phyloP scores from a whole-genome alignment of 2,797 vertebrate genomes.

The Chelon labrosus region DNA sequence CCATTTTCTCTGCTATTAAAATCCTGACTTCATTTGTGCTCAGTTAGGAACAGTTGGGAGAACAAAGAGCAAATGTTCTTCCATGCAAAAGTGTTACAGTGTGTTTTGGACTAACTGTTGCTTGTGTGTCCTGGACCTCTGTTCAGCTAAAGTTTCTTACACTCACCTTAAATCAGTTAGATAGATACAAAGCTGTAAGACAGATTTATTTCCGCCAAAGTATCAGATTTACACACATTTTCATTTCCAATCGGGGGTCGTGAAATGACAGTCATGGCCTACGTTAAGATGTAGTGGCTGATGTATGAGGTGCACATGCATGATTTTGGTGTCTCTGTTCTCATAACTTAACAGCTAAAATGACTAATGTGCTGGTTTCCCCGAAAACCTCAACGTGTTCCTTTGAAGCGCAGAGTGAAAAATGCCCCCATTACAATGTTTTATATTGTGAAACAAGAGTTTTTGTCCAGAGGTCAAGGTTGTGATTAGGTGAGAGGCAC shows the following conservation, averaged over 20 bases:
- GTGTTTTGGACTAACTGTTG: not conserved
- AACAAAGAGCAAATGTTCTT: not conserved
- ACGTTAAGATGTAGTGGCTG: constrained; percentile 16
- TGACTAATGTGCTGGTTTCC: constrained; percentile 47
- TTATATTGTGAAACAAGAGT: constrained; percentile 58
- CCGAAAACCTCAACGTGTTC: constrained; percentile 3
- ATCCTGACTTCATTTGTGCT: too few relatives aligned
- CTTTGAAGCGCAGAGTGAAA: constrained; percentile 69
- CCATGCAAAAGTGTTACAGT: not conserved
- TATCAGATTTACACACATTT: constrained; percentile 47
- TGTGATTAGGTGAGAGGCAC: constrained; percentile 67
- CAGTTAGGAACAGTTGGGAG: too few relatives aligned
- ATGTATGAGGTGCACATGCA: constrained; percentile 48
- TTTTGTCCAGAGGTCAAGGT: constrained; percentile 63
- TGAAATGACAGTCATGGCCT: constrained; percentile 43
- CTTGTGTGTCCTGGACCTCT: not conserved
- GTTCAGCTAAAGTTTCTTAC: not conserved
- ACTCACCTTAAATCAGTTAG: constrained; percentile 32
- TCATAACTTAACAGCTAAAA: constrained; percentile 35
- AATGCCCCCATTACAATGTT: constrained; percentile 64
- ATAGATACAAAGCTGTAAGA: constrained; percentile 23
- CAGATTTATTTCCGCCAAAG: constrained; percentile 35
- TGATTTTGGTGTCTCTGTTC: constrained; percentile 35
- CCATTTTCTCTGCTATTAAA: too few relatives aligned
- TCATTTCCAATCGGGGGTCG: constrained; percentile 36